Evolutionary conservation across 2,888 invertebrate species (phyloP).

Genomic region (Helleia helle): DNA sequence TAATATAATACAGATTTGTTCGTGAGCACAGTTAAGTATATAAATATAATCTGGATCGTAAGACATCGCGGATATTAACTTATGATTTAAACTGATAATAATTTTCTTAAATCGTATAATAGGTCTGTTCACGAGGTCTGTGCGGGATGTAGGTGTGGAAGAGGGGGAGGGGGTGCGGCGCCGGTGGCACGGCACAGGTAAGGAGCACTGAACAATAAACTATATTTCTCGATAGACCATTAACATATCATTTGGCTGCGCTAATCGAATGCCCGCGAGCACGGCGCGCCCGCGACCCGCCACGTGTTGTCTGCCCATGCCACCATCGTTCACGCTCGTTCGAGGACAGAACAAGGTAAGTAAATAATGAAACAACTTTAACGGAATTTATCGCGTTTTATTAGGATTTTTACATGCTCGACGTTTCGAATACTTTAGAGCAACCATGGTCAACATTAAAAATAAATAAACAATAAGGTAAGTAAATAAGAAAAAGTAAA

Average conservation of each 20-base stretch:
- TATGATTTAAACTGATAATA: conserved; percentile 1
- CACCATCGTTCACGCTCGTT: neutral
- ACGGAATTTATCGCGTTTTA: too few relatives aligned
- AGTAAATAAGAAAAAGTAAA: too few relatives aligned
- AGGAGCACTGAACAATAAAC: conserved; percentile 43
- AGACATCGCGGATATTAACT: neutral
- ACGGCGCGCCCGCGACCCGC: conserved; percentile 16
- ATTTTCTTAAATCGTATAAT: neutral
- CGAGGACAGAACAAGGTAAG: too few relatives aligned
- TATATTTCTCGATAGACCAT: conserved; percentile 52
- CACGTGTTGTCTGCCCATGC: neutral
- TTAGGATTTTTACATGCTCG: too few relatives aligned
- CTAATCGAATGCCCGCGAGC: conserved; percentile 51
- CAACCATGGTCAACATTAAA: too few relatives aligned
- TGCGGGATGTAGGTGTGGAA: neutral
- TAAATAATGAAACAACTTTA: too few relatives aligned
- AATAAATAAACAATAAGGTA: too few relatives aligned
- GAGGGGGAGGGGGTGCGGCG: conserved; percentile 11
- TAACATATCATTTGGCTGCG: conserved; percentile 55
- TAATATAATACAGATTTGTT: too few relatives aligned
- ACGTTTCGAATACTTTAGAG: too few relatives aligned
- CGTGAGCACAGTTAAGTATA: too few relatives aligned
- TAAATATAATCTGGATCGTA: too few relatives aligned
- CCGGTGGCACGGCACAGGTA: conserved; percentile 22
- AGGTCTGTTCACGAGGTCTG: neutral